Evolutionary conservation across 2,113 vertebrate genomes (phyloP), one percentile per base, ranked within the genome.

Genomic region (Etheostoma cragini): DNA sequence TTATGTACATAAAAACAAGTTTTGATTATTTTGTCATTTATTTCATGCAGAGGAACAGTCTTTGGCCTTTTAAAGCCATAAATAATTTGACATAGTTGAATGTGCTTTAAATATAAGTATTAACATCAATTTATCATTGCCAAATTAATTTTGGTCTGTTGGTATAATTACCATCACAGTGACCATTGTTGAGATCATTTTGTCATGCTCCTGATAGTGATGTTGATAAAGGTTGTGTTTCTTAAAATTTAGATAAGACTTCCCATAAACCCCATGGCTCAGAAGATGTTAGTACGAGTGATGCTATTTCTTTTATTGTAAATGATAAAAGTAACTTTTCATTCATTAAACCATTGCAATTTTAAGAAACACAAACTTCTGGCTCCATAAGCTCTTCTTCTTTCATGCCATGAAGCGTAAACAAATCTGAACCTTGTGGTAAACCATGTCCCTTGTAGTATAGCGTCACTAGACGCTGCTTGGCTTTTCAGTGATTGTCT

Each of bases 1-100:
- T 93, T 81, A 88, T 93, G 87, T 93, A 94, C 82, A 92, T 90
- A 94, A 56, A 38, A 81, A 88, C 46, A 75, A 66, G 22, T 64
- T 64, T 67, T 45, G 26, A 76, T 91, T 76, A 30, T 89, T 88
- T 89, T 86, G 72, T 88, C 57, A 46, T 91, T 90, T 89, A 11
- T 87, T 90, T 92, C 82, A 86, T 77, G 78, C 78, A 81, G 78
- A 89, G 65, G 57, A 84, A 58, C 33, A 87, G 77, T 76, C 57
- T 63, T 76, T 72, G 78, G 70, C 74, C 57, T 62, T 81, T 84
- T 81, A n/a, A 57, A 75, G 63, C 78, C 82, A 76, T 19, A 82
- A 49, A 76, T 80, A 22, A 72, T 79, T 88, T 83, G 66, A 84
- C 38, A 65, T 53, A 57, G 8, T 46, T 52, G 17, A 77, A 69